Conservation (phyloP, 2,113 vertebrate species). For the Abramis brama region DNA sequence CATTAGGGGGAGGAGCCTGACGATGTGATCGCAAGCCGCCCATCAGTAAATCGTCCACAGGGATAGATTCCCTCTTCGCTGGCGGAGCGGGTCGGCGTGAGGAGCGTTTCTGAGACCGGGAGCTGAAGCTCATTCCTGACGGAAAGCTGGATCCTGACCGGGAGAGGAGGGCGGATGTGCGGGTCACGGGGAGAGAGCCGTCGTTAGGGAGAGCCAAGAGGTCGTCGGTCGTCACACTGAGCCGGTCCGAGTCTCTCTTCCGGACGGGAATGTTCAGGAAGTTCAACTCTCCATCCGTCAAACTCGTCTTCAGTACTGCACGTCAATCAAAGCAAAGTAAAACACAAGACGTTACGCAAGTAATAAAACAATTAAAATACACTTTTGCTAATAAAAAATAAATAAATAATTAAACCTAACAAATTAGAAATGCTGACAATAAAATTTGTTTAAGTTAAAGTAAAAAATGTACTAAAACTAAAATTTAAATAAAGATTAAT, state of each 20-base stretch:
- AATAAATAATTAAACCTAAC: no score
- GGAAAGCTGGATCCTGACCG: neutral
- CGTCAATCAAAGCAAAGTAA: slow-evolving; percentile 6
- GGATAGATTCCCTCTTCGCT: neutral
- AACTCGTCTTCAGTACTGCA: slow-evolving; percentile 70
- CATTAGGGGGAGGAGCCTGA: neutral
- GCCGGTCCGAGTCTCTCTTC: slow-evolving; percentile 68
- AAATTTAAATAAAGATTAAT: no score
- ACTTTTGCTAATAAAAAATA: no score
- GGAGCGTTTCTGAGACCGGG: slow-evolving; percentile 7
- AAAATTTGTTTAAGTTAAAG: no score
- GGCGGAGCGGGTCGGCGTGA: neutral
- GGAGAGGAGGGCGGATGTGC: slow-evolving; percentile 62
- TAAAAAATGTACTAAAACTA: no score
- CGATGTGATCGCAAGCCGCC: neutral
- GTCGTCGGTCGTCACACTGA: slow-evolving; percentile 88
- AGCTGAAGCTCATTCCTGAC: neutral
- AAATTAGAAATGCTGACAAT: no score
- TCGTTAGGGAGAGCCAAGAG: slow-evolving; percentile 81
- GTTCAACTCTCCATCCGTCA: slow-evolving; percentile 72
- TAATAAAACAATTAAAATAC: neutral
- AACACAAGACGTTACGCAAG: neutral
- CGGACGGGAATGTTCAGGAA: slow-evolving; percentile 69
- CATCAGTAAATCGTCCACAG: slow-evolving; percentile 41
- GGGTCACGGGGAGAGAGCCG: slow-evolving; percentile 78